Conservation (phyloP, 2,113 vertebrate species). For the Gymnarchus niloticus region DNA sequence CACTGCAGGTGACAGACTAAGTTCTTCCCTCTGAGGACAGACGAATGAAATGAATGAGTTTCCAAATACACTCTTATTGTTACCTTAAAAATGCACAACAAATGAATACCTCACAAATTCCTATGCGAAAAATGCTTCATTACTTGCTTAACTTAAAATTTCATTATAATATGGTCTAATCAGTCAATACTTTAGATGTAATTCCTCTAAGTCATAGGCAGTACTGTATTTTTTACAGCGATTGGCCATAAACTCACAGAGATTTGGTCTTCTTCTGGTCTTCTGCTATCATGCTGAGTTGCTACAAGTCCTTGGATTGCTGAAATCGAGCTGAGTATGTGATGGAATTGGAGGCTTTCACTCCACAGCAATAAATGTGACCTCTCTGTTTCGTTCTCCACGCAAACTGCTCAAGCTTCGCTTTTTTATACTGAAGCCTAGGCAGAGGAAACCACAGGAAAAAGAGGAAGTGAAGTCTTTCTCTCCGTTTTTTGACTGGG, state of each 20-base stretch:
- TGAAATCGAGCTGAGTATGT: conserved; percentile 60
- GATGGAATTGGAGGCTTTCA: conserved; percentile 38
- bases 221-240: too few species aligned
- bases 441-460: conserved; percentile 19
- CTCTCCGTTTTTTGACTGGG: conserved; percentile 33
- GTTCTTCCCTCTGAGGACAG: conserved; percentile 43
- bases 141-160: not conserved
- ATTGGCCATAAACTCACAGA: conserved; percentile 44
- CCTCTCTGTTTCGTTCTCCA: conserved; percentile 40
- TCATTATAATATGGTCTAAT: not conserved
- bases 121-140: not conserved
- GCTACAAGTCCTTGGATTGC: conserved; percentile 52
- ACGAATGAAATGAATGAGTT: conserved; percentile 36
- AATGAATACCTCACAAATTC: not conserved
- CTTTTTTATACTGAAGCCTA: conserved; percentile 51
- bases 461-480: conserved; percentile 23
- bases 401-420: conserved; percentile 16
- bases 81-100: not conserved
- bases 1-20: conserved; percentile 64
- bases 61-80: not conserved
- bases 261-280: conserved; percentile 48
- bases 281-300: conserved; percentile 57
- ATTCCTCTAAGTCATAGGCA: not conserved
- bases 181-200: not conserved
- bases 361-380: conserved; percentile 34